phyloP scores from a whole-genome alignment of 2,113 vertebrate genomes.

The Marcusenius ussheri region DNA sequence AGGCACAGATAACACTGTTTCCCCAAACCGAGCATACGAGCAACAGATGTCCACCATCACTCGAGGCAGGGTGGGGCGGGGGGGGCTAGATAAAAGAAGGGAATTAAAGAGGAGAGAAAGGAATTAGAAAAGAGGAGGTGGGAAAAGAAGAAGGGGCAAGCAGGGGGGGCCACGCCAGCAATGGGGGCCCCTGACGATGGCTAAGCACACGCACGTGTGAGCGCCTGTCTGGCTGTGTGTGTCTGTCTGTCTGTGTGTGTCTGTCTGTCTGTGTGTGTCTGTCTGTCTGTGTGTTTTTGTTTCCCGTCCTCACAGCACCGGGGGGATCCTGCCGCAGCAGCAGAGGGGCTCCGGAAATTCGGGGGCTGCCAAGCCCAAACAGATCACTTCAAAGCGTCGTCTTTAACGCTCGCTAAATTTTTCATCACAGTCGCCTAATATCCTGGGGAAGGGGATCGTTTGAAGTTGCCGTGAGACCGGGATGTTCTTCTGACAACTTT shows the following conservation, averaged over 20 bases:
- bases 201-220: neutral
- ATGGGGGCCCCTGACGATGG: neutral
- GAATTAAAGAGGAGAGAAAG: slow-evolving; percentile 28
- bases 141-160: slow-evolving; percentile 15
- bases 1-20: slow-evolving; percentile 21
- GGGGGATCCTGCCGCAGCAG: slow-evolving; percentile 37
- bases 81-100: slow-evolving; percentile 18
- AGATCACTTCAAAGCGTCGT: slow-evolving; percentile 77
- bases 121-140: slow-evolving; percentile 37
- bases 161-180: slow-evolving; percentile 2
- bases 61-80: slow-evolving; percentile 38
- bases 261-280: neutral
- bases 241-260: neutral
- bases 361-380: slow-evolving; percentile 69
- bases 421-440: slow-evolving; percentile 77
- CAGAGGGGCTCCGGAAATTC: slow-evolving; percentile 67
- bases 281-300: slow-evolving; percentile 12
- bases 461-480: slow-evolving; percentile 69
- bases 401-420: slow-evolving; percentile 76
- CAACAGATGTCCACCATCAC: slow-evolving; percentile 57
- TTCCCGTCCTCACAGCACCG: slow-evolving; percentile 21
- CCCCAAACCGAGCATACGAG: slow-evolving; percentile 43
- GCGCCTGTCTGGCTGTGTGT: neutral
- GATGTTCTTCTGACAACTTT: slow-evolving; percentile 64
- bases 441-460: slow-evolving; percentile 75